Evolutionary conservation across 2,888 invertebrate species (phyloP), one percentile per base, ranked within the genome.

Genomic region (Athetis lepigone): DNA sequence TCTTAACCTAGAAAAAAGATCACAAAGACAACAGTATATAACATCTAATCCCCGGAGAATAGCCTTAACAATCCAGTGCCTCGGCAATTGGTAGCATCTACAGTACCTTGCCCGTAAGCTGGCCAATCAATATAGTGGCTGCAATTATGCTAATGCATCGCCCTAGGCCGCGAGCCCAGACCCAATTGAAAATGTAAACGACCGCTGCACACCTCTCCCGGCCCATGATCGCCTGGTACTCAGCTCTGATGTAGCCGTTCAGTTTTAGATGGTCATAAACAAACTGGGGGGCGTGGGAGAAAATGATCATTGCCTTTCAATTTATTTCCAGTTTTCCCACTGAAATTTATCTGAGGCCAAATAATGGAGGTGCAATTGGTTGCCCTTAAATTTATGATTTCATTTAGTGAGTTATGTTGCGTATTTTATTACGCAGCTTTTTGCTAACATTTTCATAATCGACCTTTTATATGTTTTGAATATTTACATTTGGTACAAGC

Each of bases 81-180:
- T 62, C 56, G 40, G 77, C 79, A 70, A 78, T 73, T 76, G 76
- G 66, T 67, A 73, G 83, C 80, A 77, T 82, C 83, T 83, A 71
- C 57, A 56, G 85, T 78, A 73, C 79, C 80, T 79, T 73, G 83
- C 81, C 85, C 80, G 87, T 87, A 77, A 86, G 88, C 86, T 80
- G 80, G 86, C 90, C 93, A 94, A 94, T 94, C 94, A 94, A 94
- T 93, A 91, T 86, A 90, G 88, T 84, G 85, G 83, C 86, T 89
- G 92, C 94, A 93, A 94, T 94, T 94, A 94, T 94, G 94, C 87
- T 93, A 94, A 94, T 94, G 92, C 87, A 88, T 79, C 85, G 89
- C 92, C 91, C 87, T 85, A 85, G 88, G 90, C 89, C 81, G 76
- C 84, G 82, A 77, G 81, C 79, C 83, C 85, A 82, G 88, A 85